A percentile compares a stretch with the other conserved stretches of the same genome.
Conservation (phyloP, 1,140 invertebrate genomes). For the Drosophila gunungcola region DNA sequence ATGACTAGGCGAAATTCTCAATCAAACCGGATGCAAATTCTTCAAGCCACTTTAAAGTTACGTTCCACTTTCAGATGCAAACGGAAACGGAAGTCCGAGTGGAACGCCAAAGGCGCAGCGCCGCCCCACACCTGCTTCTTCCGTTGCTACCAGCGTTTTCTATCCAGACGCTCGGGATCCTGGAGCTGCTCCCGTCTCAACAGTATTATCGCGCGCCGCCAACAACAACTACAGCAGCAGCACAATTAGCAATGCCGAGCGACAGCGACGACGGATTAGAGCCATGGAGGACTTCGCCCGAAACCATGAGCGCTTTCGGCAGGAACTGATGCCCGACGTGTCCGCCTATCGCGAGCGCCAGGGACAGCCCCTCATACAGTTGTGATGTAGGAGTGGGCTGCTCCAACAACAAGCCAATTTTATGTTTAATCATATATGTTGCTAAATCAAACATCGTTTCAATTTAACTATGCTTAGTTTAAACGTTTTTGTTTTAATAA, state of each 20-base stretch:
- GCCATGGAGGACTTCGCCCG: conserved; percentile 48
- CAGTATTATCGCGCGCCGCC: too few species aligned
- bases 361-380: conserved; percentile 65
- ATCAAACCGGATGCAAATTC: conserved; percentile 48
- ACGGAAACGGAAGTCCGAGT: conserved; percentile 50
- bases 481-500: conserved; percentile 5
- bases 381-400: conserved; percentile 42
- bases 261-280: conserved; percentile 14
- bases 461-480: conserved; percentile 25
- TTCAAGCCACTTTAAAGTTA: conserved; percentile 37
- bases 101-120: conserved; percentile 25
- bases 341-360: conserved; percentile 49
- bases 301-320: conserved; percentile 63
- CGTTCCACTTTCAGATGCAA: conserved; percentile 57
- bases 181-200: not conserved
- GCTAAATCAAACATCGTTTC: conserved; percentile 40
- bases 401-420: conserved; percentile 4
- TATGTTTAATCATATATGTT: conserved; percentile 50
- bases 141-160: conserved; percentile 20
- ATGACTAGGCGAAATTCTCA: conserved; percentile 19
- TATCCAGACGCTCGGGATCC: conserved; percentile 30
- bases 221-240: conserved; percentile 11
- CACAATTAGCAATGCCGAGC: conserved; percentile 17
- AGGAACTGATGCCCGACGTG: conserved; percentile 66
- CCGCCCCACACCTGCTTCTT: conserved; percentile 10